phyloP scores from a whole-genome alignment of 2,888 invertebrate species.

The Dynastes maya region DNA sequence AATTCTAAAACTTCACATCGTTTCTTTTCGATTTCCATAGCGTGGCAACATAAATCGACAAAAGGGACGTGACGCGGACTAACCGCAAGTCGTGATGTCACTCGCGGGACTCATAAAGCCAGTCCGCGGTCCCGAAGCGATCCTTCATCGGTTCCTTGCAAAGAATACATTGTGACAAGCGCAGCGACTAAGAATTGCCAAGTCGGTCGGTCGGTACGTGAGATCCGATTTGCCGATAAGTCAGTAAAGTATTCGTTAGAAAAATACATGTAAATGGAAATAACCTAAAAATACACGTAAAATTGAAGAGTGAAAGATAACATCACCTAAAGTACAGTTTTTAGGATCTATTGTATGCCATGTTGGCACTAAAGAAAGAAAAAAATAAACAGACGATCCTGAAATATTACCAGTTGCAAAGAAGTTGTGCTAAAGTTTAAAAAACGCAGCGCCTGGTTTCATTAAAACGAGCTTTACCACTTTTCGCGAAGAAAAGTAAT shows the following conservation, averaged over 20 bases:
- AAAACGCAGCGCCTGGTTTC: slow-evolving; percentile 19
- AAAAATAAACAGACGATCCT: not conserved
- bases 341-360: no score
- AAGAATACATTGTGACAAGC: not conserved
- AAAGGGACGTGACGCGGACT: no score
- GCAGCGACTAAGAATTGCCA: slow-evolving; percentile 10
- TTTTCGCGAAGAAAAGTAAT: slow-evolving; percentile 62
- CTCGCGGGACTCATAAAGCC: slow-evolving; percentile 53
- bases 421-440: no score
- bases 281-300: not conserved
- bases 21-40: no score
- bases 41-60: no score
- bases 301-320: no score
- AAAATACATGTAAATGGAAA: no score
- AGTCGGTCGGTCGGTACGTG: slow-evolving; percentile 24
- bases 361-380: no score
- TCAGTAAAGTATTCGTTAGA: slow-evolving; percentile 1
- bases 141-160: slow-evolving; percentile 11
- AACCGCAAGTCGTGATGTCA: slow-evolving; percentile 53
- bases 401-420: not conserved
- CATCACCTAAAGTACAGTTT: no score
- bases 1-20: no score
- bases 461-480: slow-evolving; percentile 65
- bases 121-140: slow-evolving; percentile 47
- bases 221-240: not conserved